These are phyloP conservation scores for Drosophila mauritiana DNA, from an alignment of 1,140 invertebrate species.

Conservation along the genomic window DNA sequence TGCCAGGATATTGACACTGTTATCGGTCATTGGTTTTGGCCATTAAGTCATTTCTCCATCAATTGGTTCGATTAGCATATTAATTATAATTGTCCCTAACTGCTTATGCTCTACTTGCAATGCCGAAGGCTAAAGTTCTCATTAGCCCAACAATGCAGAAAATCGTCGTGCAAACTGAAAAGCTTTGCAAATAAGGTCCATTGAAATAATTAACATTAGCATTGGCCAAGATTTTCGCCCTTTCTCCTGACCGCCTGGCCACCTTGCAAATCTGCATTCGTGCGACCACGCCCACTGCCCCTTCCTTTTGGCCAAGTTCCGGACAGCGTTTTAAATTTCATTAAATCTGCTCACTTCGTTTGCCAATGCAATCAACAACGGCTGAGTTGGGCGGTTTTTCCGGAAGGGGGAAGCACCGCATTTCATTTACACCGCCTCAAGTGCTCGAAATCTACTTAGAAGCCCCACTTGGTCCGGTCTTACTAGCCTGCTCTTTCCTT, in stretches of 20 bases:
- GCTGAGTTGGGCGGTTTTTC: conserved; percentile 31
- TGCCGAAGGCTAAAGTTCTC: conserved; percentile 40
- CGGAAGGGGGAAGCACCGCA: conserved; percentile 40
- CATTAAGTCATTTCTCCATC: conserved; percentile 45
- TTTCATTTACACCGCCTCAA: conserved; percentile 78
- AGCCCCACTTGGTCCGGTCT: conserved; percentile 24
- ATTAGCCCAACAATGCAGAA: conserved; percentile 64
- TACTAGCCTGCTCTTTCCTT: conserved; percentile 17
- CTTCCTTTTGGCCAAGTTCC: conserved; percentile 36
- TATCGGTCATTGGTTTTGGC: conserved; percentile 26
- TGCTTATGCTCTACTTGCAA: conserved; percentile 3
- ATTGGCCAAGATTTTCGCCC: conserved; percentile 29
- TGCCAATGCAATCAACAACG: conserved; percentile 78
- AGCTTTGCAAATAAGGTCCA: conserved; percentile 64
- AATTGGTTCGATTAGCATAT: conserved; percentile 34
- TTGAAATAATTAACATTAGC: conserved; percentile 80
- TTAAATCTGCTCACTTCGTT: conserved; percentile 82
- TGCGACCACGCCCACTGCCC: conserved; percentile 24
- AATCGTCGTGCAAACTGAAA: conserved; percentile 55
- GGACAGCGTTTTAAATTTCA: conserved; percentile 76
- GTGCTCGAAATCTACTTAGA: conserved; percentile 76
- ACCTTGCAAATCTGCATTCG: conserved; percentile 52
- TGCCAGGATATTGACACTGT: conserved; percentile 21
- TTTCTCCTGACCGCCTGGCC: conserved; percentile 4
- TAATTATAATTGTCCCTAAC: conserved; percentile 28